Base-by-base conservation (phyloP, 2,113 vertebrate genomes). In the Paralichthys olivaceus region DNA sequence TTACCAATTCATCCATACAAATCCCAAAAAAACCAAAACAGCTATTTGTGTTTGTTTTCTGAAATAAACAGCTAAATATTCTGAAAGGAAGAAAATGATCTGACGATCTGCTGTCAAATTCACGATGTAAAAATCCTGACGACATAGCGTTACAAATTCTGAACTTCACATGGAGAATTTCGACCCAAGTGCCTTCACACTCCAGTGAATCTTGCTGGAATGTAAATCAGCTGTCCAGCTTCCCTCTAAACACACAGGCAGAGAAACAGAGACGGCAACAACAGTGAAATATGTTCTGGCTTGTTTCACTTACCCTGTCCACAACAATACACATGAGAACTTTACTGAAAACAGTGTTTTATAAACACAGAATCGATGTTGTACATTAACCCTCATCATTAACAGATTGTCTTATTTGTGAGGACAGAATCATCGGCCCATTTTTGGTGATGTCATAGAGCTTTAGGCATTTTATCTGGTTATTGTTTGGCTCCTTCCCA, bases 211-310 rank as follows among this genome's bases (percentile, higher is more conserved):
- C 61, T 79, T 57, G 55, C 54, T 72, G 75, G 80, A 89, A 85
- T 86, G 83, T 89, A 87, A 90, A 91, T 80, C 8, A 4, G 25
- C 69, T 55, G 85, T 69, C 72, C 19, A 11, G 59, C 55, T 84
- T 58, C 20, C 26, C 63, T 81, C 65, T 69, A 86, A 87, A 87
- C 78, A 84, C 71, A 69, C 64, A 67, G 19, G 49, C 20, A n/a
- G 7, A 53, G 19, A 22, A 53, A 53, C 49, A 51, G 29, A 79
- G 63, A 69, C 19, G 8, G 43, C 12, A 64, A 80, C 57, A 80
- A 72, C 61, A 69, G 71, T 68, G 26, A 75, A 66, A 71, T 47
- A 63, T n/a, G 75, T 34, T 43, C 43, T 83, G 69, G 72, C 61
- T 43, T 83, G 69, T 37, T 34, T 79, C 53, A 59, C 68, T 70